Conservation (phyloP, 2,797 vertebrate genomes). For the Danio aesculapii region DNA sequence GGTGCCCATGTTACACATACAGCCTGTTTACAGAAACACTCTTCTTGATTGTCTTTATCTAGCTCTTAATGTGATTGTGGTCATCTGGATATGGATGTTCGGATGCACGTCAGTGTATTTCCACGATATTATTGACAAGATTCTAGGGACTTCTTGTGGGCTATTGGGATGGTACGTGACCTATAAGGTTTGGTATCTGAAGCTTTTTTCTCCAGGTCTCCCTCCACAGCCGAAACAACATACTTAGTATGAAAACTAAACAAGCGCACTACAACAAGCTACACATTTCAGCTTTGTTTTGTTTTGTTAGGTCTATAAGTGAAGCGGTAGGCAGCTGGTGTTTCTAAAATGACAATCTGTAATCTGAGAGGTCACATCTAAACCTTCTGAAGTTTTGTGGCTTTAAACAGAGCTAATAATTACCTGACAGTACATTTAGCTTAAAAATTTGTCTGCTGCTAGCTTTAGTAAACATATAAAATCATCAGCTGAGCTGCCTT, state of each 20-base stretch:
- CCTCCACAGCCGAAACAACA: conserved; percentile 78
- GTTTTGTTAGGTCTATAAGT: conserved; percentile 45
- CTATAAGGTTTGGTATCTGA: conserved; percentile 89
- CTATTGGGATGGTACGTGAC: conserved; percentile 88
- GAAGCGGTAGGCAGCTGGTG: conserved; percentile 67
- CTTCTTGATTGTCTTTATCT: conserved; percentile 82
- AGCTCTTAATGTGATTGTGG: conserved; percentile 81
- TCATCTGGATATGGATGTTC: conserved; percentile 94
- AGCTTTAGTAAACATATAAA: background rate
- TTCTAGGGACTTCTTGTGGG: conserved; percentile 85
- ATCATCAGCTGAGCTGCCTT: conserved; percentile 15
- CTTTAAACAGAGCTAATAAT: background rate
- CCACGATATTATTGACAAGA: conserved; percentile 86
- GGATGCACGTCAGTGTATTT: conserved; percentile 92
- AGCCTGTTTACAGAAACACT: conserved; percentile 56
- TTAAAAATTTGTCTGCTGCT: conserved; percentile 1
- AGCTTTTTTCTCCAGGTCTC: conserved; percentile 87
- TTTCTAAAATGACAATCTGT: conserved; percentile 69
- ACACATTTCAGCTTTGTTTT: background rate
- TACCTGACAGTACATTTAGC: conserved; percentile 6
- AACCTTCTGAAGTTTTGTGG: conserved; percentile 16
- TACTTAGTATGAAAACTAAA: conserved; percentile 51
- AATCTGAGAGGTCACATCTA: conserved; percentile 60
- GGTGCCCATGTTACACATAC: conserved; percentile 78
- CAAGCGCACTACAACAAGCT: too few species aligned